Evolutionary conservation across 2,113 vertebrate species (phyloP), one percentile per base, ranked within the genome.

Genomic region (Barnardius zonarius): DNA sequence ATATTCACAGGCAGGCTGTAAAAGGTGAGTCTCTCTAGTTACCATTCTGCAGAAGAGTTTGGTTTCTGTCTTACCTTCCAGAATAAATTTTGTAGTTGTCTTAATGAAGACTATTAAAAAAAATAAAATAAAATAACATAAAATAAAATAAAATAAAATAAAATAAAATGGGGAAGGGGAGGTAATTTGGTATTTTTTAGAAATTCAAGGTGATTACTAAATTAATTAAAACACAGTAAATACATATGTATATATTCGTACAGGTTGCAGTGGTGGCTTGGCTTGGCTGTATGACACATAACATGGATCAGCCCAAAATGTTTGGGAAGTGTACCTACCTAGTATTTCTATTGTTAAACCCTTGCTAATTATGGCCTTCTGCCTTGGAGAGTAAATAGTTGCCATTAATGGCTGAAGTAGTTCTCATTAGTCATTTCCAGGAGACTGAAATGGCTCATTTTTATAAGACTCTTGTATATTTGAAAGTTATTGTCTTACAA

Each of bases 351-450:
- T 63, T 94, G 78, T 94, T 96, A 91, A 93, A 85, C 67, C 83
- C 52, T 86, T 87, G 22, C 17, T 51, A 81, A 54, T 81, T n/a
- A 18, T 69, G 31, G 22, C 46, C 31, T 83, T 20, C 12, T 88
- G 68, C 63, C 46, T 89, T 82, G 43, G 35, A 90, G 48, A 63
- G 22, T 66, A 86, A 78, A 63, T 83, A 74, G 70, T 92, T 94
- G 25, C 54, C 86, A 84, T 9, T 86, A 90, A 67, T 70, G 51
- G 19, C 33, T 69, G 54, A 94, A 91, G 46, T 37, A 80, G 37
- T 63, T 94, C 61, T 88, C 18, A 49, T 84, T 74, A 90, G 48
- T 75, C 31, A 84, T 89, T 94, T 95, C 91, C 89, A 95, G 39
- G 62, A 86, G 69, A 77, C 73, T 86, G 57, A 83, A 95, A 78